Evolutionary conservation across 2,888 invertebrate genomes (phyloP).

Genomic region (Gisinianus flammeolus): DNA sequence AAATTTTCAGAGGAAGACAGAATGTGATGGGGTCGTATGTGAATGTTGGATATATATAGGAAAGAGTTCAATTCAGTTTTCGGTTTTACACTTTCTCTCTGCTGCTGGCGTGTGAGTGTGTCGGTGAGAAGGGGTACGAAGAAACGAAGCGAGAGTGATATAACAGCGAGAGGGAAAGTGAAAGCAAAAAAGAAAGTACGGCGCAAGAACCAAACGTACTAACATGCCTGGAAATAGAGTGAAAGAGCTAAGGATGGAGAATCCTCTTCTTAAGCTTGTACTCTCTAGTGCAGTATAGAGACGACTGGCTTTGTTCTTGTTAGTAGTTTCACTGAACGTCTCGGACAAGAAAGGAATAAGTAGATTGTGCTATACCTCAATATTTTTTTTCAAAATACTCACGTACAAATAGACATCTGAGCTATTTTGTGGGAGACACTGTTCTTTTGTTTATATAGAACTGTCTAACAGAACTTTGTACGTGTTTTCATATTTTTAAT

Average conservation of each 20-base stretch:
- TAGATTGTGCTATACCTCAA: too few species aligned
- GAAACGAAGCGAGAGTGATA: not conserved
- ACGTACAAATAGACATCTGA: too few species aligned
- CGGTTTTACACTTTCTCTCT: not conserved
- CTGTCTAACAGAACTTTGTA: too few species aligned
- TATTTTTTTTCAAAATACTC: too few species aligned
- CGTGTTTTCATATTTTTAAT: too few species aligned
- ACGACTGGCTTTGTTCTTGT: too few species aligned
- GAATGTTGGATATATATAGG: not conserved
- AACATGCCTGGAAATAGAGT: not conserved
- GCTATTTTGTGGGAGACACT: too few species aligned
- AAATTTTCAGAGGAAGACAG: not conserved
- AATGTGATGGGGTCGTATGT: not conserved
- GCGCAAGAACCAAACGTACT: slow-evolving; percentile 20
- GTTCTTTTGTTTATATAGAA: too few species aligned
- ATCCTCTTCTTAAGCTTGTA: not conserved
- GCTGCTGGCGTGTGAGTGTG: not conserved
- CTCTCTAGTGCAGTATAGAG: too few species aligned
- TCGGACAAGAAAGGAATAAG: too few species aligned
- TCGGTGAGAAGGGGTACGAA: not conserved
- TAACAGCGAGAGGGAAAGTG: not conserved
- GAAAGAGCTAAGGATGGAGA: not conserved
- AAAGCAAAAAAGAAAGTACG: slow-evolving; percentile 6
- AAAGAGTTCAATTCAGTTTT: slow-evolving; percentile 1
- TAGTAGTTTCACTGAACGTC: too few species aligned